Conservation (phyloP, 1,140 invertebrate species). For the Zelostemma sp. region DNA sequence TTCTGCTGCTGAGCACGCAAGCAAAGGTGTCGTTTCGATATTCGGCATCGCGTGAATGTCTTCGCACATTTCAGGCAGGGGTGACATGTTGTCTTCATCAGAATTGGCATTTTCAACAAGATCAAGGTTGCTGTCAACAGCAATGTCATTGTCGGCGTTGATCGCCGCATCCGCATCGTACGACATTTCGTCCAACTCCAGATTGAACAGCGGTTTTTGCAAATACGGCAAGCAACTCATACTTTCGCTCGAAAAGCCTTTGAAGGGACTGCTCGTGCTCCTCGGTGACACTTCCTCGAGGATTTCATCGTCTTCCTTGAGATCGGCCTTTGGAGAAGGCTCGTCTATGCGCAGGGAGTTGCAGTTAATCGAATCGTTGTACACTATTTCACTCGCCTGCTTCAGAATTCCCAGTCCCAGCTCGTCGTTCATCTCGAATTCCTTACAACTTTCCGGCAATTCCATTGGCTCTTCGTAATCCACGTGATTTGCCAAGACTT, state of each 20-base stretch:
- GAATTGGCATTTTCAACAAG: slow-evolving; percentile 19
- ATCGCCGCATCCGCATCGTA: slow-evolving; percentile 16
- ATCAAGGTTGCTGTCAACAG: slow-evolving; percentile 23
- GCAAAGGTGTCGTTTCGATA: slow-evolving; percentile 32
- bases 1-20: slow-evolving; percentile 25
- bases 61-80: slow-evolving; percentile 20
- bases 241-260: slow-evolving; percentile 34
- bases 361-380: slow-evolving; percentile 41
- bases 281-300: slow-evolving; percentile 26
- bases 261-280: slow-evolving; percentile 36
- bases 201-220: slow-evolving; percentile 37
- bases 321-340: slow-evolving; percentile 35
- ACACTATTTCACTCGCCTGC: slow-evolving; percentile 34
- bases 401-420: slow-evolving; percentile 16
- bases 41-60: slow-evolving; percentile 35
- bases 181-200: slow-evolving; percentile 35
- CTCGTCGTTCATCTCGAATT: slow-evolving; percentile 29
- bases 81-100: slow-evolving; percentile 26
- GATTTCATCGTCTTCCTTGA: slow-evolving; percentile 36
- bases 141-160: background rate
- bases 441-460: slow-evolving; percentile 23
- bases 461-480: slow-evolving; percentile 36
- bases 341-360: slow-evolving; percentile 28
- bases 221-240: slow-evolving; percentile 29
- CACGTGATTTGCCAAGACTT: slow-evolving; percentile 12